Conservation (phyloP, 2,888 invertebrate species). For the Alsophila aescularia region DNA sequence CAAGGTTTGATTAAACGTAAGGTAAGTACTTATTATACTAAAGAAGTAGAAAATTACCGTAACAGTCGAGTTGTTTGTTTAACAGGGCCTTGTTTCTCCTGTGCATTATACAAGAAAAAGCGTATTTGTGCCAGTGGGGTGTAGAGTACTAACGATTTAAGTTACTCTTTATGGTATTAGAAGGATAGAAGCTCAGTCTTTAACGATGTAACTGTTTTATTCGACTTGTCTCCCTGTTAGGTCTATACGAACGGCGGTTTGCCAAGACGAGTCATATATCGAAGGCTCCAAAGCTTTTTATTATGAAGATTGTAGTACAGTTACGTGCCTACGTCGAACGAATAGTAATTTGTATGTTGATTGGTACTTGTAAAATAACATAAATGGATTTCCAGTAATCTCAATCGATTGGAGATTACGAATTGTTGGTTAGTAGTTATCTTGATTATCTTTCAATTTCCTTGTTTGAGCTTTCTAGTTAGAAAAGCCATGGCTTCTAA, state of each 20-base stretch:
- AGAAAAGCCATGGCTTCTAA: too few relatives aligned
- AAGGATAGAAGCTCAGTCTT: conserved; percentile 11
- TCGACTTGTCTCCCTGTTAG: not conserved
- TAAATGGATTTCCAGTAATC: conserved; percentile 20
- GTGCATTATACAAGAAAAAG: conserved; percentile 22
- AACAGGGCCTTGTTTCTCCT: conserved; percentile 15
- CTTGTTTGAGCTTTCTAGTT: conserved; percentile 4
- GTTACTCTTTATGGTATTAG: conserved; percentile 14
- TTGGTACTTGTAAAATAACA: conserved; percentile 4
- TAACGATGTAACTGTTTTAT: conserved; percentile 18
- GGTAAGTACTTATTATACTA: not conserved
- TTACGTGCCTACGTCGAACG: conserved; percentile 4
- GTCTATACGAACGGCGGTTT: conserved; percentile 5
- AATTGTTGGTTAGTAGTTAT: conserved; percentile 8
- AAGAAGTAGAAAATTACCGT: conserved; percentile 10
- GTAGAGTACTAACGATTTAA: conserved; percentile 10
- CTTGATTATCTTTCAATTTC: conserved; percentile 12
- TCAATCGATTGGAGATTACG: conserved; percentile 10
- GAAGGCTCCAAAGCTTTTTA: conserved; percentile 14
- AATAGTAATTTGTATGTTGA: conserved; percentile 19
- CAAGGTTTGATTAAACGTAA: not conserved
- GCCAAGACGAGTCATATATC: conserved; percentile 25
- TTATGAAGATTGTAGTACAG: conserved; percentile 16
- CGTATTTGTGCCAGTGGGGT: conserved; percentile 19
- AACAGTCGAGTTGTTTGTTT: conserved; percentile 9